Base-by-base conservation (phyloP, 2,888 invertebrate genomes). In the Euspilapteryx auroguttella region DNA sequence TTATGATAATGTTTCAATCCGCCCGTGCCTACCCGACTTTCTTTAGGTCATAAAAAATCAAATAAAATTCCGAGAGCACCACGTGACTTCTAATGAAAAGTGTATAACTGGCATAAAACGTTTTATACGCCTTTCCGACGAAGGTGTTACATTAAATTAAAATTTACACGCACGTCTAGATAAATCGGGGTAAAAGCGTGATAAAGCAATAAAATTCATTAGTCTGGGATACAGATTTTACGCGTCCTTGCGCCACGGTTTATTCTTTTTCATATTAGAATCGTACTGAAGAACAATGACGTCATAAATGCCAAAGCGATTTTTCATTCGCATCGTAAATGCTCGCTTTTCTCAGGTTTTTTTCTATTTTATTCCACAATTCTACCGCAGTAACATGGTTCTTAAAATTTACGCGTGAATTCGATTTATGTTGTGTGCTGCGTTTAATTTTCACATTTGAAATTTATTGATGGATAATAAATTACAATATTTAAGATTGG, bases 71-170 rank as follows among this genome's bases (percentile, higher is more conserved):
- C 40, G 42, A 41, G 48, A 47, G 54, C 49, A 58, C 61, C 56
- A 57, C 55, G 55, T 57, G 56, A 59, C 50, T 63, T 55, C 52
- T 63, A 66, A 69, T 66, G 59, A 69, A 66, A 69, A 62, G 61
- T 62, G 62, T 65, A 66, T 66, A 68, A 64, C 58, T 54, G 55
- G 40, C 66, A 63, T 71, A 65, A 71, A 71, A 69, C 65, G 55
- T 62, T 68, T 66, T 58, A 65, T 49, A 56, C 50, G 51, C 58
- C 54, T 65, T 64, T 62, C 59, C 61, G 59, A 47, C 51, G 57
- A 39, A 38, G 28, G 53, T 69, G 66, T 71, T 66, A 68, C 69
- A 69, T 69, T 64, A 64, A 63, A 66, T 65, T 59, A 65, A 66
- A 68, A 71, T 68, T 66, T 69, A 68, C 63, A 63, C 65, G 56